Evolutionary conservation across 2,888 invertebrate genomes (phyloP), one percentile per base, ranked within the genome.

Genomic region (Morpho deidamia): DNA sequence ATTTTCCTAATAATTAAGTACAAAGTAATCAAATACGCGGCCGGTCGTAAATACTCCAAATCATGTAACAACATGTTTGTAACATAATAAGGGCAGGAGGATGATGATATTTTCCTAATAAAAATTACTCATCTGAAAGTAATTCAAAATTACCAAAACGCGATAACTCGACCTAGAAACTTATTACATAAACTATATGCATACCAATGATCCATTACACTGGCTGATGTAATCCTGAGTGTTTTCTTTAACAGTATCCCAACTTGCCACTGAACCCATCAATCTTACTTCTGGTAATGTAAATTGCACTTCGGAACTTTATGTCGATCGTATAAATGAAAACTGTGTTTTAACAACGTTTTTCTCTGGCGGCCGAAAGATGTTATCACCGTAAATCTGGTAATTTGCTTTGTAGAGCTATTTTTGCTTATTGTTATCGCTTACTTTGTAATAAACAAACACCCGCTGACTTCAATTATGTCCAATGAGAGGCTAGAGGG

Each of bases 171-270:
- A 32, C 39, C 46, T 11, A 46, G 38, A 46, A 37, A 39, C 34
- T 44, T 39, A 39, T 46, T 46, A 39, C 46, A 14, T 39, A 39
- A 32, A 46, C 11, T 46, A 38, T 11, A 38, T 14, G 23, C 39
- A 32, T 46, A 32, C 38, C 35, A 37, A 35, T 33, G 33, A 48
- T 10, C 40, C 34, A 11, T 33, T 37, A 10, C 23, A 9, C 35
- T 45, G 8, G 33, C 48, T 48, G 34, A 73, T 72, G 68, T 74
- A 78, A 74, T 66, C 49, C 59, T 51, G 49, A 48, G 54, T 66
- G 62, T 69, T 69, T 70, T 67, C 65, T 71, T 66, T 61, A 65
- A 68, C 63, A 71, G 68, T 66, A 67, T 61, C 60, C 57, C 51
- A 57, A 57, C 55, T 43, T 44, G 41, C 39, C 35, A 10, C 12